Evolutionary conservation across 1,140 invertebrate species (phyloP).

Genomic region (Gryon sp.): DNA sequence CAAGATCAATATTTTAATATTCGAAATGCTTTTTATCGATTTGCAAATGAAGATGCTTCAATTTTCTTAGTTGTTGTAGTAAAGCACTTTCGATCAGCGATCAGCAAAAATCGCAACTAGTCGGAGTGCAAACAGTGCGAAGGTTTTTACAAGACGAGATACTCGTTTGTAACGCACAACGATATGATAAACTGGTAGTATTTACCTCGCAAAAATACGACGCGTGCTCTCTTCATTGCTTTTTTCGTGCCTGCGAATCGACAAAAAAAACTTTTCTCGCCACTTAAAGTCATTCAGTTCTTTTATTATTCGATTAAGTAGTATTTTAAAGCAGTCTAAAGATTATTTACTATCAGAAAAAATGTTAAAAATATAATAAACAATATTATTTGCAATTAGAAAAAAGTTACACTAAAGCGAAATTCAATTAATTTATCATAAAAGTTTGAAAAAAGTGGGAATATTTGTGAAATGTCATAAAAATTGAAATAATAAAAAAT

Average conservation of each 20-base stretch:
- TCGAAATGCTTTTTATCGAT: no score
- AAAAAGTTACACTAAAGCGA: no score
- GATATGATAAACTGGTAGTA: conserved; percentile 68
- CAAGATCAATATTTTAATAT: no score
- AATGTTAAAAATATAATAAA: no score
- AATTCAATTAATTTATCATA: no score
- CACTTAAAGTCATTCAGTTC: background rate
- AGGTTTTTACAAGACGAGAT: conserved; percentile 46
- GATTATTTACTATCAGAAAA: no score
- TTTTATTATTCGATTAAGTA: no score
- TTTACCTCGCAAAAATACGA: conserved; percentile 63
- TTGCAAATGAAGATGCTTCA: background rate
- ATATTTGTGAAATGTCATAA: conserved; percentile 6
- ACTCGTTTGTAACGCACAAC: conserved; percentile 49
- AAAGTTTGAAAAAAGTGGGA: no score
- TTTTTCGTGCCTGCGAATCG: background rate
- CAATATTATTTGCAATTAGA: no score
- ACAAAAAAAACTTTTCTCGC: background rate
- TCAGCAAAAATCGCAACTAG: background rate
- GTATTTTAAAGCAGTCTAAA: no score
- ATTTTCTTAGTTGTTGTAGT: background rate
- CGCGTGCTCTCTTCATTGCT: background rate
- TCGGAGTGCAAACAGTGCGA: background rate
- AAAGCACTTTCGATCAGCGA: background rate
- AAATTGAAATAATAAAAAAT: no score